Evolutionary conservation across 2,797 vertebrate species (phyloP).

Genomic region (Mus spretus): DNA sequence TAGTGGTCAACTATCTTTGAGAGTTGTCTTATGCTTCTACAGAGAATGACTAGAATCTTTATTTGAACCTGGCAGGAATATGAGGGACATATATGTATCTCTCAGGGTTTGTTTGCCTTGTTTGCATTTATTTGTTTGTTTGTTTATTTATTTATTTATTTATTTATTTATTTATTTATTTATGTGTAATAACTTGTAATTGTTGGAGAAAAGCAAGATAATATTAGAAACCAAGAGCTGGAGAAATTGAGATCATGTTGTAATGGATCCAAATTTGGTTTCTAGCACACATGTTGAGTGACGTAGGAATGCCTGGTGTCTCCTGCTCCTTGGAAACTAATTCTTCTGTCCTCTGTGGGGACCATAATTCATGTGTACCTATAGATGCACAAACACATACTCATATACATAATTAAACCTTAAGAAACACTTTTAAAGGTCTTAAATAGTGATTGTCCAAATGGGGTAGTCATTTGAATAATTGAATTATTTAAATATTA

Average conservation of each 20-base stretch:
- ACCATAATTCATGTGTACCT: background rate
- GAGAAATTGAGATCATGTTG: background rate
- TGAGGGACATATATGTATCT: background rate
- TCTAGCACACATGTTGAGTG: background rate
- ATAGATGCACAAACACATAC: background rate
- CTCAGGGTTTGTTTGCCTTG: background rate
- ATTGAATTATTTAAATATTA: conserved; percentile 32
- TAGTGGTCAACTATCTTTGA: background rate
- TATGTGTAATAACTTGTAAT: background rate
- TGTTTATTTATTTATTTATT: background rate
- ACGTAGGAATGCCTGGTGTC: background rate
- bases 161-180: too few relatives aligned
- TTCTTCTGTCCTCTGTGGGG: background rate
- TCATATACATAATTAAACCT: background rate
- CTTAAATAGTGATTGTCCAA: conserved; percentile 3
- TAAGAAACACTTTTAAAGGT: background rate
- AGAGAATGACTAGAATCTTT: background rate
- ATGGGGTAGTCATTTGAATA: background rate
- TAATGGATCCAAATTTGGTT: background rate
- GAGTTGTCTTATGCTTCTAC: background rate
- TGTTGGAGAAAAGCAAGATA: conserved; percentile 39
- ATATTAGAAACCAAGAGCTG: background rate
- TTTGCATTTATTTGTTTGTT: background rate
- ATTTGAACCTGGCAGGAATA: background rate
- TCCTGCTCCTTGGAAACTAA: background rate